phyloP scores from a whole-genome alignment of 2,797 vertebrate species.

The Sciurus carolinensis region DNA sequence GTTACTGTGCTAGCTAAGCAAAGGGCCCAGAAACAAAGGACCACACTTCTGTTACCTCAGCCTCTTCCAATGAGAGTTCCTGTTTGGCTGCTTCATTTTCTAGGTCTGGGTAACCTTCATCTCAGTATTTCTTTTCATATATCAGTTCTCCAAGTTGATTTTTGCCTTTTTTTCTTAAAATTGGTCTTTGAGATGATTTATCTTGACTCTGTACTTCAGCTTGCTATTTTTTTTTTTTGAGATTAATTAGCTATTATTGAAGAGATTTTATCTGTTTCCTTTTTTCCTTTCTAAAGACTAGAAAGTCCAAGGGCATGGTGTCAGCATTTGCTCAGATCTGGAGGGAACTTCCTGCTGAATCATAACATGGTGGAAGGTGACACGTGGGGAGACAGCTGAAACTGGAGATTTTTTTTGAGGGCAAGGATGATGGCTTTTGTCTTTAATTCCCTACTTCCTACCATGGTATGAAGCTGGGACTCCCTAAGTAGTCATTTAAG shows the following conservation, averaged over 20 bases:
- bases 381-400: background rate
- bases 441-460: background rate
- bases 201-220: conserved; percentile 87
- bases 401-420: background rate
- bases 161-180: conserved; percentile 89
- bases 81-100: conserved; percentile 86
- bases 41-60: conserved; percentile 71
- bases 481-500: background rate
- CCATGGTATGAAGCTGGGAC: background rate
- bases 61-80: conserved; percentile 86
- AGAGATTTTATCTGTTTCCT: background rate
- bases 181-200: conserved; percentile 86
- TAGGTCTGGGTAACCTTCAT: conserved; percentile 89
- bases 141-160: conserved; percentile 86
- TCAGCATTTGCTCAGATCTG: background rate
- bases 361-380: background rate
- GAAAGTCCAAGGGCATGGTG: background rate
- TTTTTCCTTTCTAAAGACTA: background rate
- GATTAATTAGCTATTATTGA: background rate
- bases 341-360: too few species aligned
- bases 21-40: background rate
- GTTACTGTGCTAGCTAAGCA: background rate
- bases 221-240: background rate
- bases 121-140: conserved; percentile 87
- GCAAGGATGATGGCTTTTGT: background rate